Conservation (phyloP, 2,888 invertebrate species). For the Ryuthela nishihirai region DNA sequence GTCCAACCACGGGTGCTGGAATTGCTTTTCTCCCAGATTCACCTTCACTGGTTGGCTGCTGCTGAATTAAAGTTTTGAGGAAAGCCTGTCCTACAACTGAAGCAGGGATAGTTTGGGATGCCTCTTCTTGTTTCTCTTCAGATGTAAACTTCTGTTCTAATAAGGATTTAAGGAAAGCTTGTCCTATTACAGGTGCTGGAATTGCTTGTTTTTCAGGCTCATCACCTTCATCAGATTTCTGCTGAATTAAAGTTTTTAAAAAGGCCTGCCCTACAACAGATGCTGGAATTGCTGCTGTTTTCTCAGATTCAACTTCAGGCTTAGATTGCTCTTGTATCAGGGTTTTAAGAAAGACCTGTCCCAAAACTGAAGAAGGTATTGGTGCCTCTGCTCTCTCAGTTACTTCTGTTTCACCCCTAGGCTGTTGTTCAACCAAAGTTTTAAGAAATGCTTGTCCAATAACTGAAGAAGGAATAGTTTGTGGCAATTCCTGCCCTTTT, state of each 20-base stretch:
- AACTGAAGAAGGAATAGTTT: conserved; percentile 16
- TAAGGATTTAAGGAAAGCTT: conserved; percentile 16
- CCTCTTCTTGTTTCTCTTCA: neutral
- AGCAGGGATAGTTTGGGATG: conserved; percentile 2
- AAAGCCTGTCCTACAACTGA: conserved; percentile 7
- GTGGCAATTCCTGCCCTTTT: neutral
- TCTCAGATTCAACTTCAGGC: neutral
- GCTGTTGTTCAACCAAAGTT: neutral
- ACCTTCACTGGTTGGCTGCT: conserved; percentile 6
- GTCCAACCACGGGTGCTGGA: conserved; percentile 17
- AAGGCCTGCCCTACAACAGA: conserved; percentile 26
- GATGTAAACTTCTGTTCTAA: neutral
- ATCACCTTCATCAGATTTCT: neutral
- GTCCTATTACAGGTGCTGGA: conserved; percentile 15
- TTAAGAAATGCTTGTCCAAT: conserved; percentile 17
- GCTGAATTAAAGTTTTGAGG: conserved; percentile 1
- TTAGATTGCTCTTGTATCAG: neutral
- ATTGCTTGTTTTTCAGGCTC: neutral
- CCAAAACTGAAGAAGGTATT: neutral
- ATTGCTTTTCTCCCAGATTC: too few relatives aligned
- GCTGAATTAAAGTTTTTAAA: conserved; percentile 14
- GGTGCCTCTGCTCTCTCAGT: neutral
- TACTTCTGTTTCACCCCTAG: neutral
- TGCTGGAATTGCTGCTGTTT: conserved; percentile 25
- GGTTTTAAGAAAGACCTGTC: neutral